Percentiles rank a stretch among this genome's conserved stretches.
phyloP scores from a whole-genome alignment of 2,113 vertebrate genomes.

The Diadophis punctatus region DNA sequence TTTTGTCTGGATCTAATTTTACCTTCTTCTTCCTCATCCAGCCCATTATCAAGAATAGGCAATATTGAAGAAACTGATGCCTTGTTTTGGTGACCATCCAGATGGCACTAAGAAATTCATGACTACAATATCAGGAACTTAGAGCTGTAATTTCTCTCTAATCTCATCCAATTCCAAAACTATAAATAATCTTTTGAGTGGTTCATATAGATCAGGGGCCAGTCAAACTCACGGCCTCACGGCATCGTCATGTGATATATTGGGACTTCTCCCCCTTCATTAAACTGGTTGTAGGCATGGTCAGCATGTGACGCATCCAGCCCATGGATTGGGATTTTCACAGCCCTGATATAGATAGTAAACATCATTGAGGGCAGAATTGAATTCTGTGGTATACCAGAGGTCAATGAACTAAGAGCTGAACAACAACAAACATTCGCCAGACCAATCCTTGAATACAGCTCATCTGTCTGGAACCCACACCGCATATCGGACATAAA shows the following conservation, averaged over 20 bases:
- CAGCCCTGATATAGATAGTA: neutral
- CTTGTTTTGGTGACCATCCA: neutral
- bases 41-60: neutral
- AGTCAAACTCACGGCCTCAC: no score
- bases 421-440: no score
- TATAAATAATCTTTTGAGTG: neutral
- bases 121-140: neutral
- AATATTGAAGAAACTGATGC: neutral
- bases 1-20: neutral
- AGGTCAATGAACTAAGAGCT: neutral
- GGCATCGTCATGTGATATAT: no score
- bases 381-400: neutral
- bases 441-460: no score
- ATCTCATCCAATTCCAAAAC: neutral
- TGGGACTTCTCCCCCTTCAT: no score
- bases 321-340: no score
- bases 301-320: no score
- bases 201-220: neutral
- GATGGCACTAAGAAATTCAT: neutral
- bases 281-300: no score
- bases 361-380: neutral
- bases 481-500: no score
- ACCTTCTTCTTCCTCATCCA: neutral
- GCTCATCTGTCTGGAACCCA: no score
- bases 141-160: neutral